Conservation (phyloP, 2,797 vertebrate genomes). For the Vultur gryphus region DNA sequence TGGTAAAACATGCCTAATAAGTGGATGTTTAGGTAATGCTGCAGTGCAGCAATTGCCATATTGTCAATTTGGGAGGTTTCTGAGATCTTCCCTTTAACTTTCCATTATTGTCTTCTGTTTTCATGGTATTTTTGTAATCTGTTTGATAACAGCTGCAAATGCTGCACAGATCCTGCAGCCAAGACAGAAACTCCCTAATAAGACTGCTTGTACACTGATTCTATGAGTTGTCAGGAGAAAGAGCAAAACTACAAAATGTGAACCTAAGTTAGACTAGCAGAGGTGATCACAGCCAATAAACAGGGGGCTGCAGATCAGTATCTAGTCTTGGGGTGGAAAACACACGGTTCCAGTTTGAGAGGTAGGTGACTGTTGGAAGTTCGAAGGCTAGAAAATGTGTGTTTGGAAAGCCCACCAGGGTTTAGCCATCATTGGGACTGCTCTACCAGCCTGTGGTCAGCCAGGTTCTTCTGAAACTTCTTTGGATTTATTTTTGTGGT, state of each 20-base stretch:
- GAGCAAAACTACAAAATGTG: not conserved
- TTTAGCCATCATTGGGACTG: not conserved
- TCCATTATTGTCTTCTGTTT: not conserved
- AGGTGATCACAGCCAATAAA: not conserved
- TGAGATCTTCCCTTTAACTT: not conserved
- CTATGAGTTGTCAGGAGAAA: not conserved
- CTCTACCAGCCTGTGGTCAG: not conserved
- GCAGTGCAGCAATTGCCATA: not conserved
- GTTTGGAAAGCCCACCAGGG: not conserved
- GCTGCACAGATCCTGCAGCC: not conserved
- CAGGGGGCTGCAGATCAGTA: not conserved
- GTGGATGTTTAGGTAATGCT: not conserved
- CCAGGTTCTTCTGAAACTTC: not conserved
- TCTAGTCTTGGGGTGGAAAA: not conserved
- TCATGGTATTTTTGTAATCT: not conserved
- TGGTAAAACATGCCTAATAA: not conserved
- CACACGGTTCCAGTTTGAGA: not conserved
- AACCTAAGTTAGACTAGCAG: not conserved
- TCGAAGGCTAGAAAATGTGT: not conserved
- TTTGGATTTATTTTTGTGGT: not conserved
- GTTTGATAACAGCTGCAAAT: not conserved
- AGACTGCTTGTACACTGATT: not conserved
- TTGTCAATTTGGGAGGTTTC: not conserved
- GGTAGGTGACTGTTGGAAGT: not conserved
- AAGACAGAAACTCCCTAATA: not conserved